Evolutionary conservation across 2,888 invertebrate genomes (phyloP), one percentile per base, ranked within the genome.

Genomic region (Xanthorhoe spadicearia): DNA sequence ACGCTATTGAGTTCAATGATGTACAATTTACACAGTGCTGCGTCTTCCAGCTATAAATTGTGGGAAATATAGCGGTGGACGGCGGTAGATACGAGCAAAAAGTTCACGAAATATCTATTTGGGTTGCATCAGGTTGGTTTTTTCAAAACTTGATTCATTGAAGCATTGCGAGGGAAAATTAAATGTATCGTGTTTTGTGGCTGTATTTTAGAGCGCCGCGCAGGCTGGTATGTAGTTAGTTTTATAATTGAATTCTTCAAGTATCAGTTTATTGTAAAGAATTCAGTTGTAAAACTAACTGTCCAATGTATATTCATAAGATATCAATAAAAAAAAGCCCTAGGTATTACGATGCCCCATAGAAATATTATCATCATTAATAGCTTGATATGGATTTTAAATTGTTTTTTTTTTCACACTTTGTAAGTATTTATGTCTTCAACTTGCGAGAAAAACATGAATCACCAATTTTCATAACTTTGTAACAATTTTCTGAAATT

Each of bases 21-120:
- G 46, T 61, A 61, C 61, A 59, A 54, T 62, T 55, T 28, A 53
- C 54, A 51, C 51, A 58, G 48, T 59, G 61, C 55, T 55, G 43
- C 54, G 38, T 38, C 61, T 19, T 51, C 38, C 43, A 59, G 38
- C 54, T 54, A 64, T 59, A 68, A 61, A 61, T 68, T 64, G 55
- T 23, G 32, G 38, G 52, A 51, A 49, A 19, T 54, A 62, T 62
- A 50, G 61, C 28, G 32, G 52, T 46, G 60, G 35, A 18, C 43
- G 23, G 23, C 23, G 23, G 53, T 17, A 13, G 48, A 19, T 32
- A 53, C 38, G 49, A 23, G 17, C 55, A 61, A 54, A 61, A 61
- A 54, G 17, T 61, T 32, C 10, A 54, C 15, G 48, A 61, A 50
- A 51, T 51, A 58, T 58, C n/a, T 50, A 49, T 4, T 23, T 23